A percentile compares a stretch with the other conserved stretches of the same genome.
Conservation (phyloP, 2,888 invertebrate species). For the Aspidiotus rigidus region DNA sequence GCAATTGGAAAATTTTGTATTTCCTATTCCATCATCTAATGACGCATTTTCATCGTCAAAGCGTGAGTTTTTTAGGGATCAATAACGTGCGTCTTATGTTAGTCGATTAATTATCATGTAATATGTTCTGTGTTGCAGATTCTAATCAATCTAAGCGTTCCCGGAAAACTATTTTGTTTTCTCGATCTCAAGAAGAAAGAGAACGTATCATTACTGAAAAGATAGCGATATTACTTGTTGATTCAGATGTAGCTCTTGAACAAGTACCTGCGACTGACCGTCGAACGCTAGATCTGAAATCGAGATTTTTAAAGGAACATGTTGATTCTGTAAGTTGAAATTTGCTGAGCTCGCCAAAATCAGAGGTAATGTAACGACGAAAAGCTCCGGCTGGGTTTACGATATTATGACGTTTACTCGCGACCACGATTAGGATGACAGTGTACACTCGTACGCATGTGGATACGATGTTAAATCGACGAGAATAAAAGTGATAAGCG, state of each 20-base stretch:
- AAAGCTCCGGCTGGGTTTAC: no score
- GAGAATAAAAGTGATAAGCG: no score
- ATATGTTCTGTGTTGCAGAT: no score
- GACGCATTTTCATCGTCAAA: background rate
- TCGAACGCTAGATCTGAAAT: slow-evolving; percentile 19
- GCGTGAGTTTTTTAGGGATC: no score
- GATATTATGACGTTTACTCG: no score
- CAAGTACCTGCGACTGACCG: background rate
- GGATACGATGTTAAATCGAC: no score
- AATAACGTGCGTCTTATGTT: no score
- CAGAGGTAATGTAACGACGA: no score
- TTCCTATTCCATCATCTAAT: slow-evolving; percentile 36
- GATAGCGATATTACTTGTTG: slow-evolving; percentile 45
- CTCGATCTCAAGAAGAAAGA: slow-evolving; percentile 43
- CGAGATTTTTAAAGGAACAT: slow-evolving; percentile 32
- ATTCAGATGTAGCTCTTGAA: slow-evolving; percentile 26
- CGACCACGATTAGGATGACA: no score
- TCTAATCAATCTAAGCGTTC: background rate
- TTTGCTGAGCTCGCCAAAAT: background rate
- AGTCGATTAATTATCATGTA: no score
- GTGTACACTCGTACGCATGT: no score
- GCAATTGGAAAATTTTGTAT: slow-evolving; percentile 42
- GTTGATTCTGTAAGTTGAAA: slow-evolving; percentile 30
- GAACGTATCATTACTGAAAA: slow-evolving; percentile 45
- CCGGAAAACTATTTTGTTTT: slow-evolving; percentile 42